Conservation (phyloP, 2,797 vertebrate species). For the Euphonia xanthogaster region DNA sequence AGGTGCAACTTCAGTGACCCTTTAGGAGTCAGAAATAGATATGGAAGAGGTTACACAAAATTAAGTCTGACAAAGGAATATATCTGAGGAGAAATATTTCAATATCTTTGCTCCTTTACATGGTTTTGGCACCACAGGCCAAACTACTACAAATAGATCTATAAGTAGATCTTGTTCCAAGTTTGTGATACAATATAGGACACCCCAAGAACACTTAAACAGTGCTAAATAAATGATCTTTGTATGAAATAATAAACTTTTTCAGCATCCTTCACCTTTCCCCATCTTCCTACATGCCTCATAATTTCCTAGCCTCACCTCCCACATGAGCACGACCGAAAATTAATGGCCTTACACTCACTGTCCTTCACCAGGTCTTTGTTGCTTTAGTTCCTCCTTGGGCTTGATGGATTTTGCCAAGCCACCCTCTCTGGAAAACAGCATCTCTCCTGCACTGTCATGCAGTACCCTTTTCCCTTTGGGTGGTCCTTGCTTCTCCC, state of each 20-base stretch:
- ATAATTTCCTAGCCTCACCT: neutral
- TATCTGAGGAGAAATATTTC: neutral
- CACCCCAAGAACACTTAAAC: neutral
- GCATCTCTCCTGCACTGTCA: neutral
- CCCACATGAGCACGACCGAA: neutral
- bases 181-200: neutral
- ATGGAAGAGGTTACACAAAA: neutral
- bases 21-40: neutral
- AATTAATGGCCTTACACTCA: neutral
- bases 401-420: neutral
- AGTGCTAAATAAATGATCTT: neutral
- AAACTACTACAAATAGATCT: too few relatives aligned
- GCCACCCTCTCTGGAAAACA: neutral
- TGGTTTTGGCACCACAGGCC: neutral
- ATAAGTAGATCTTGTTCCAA: neutral
- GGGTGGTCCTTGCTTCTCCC: neutral
- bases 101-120: neutral
- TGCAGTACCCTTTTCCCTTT: neutral
- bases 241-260: neutral
- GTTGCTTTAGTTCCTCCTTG: neutral
- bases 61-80: neutral
- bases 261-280: neutral
- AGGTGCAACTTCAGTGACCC: neutral
- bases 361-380: neutral
- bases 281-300: rapidly evolving